Percentiles rank a stretch among this genome's conserved stretches.
phyloP scores from a whole-genome alignment of 2,797 vertebrate species.

The Bradypodion pumilum region DNA sequence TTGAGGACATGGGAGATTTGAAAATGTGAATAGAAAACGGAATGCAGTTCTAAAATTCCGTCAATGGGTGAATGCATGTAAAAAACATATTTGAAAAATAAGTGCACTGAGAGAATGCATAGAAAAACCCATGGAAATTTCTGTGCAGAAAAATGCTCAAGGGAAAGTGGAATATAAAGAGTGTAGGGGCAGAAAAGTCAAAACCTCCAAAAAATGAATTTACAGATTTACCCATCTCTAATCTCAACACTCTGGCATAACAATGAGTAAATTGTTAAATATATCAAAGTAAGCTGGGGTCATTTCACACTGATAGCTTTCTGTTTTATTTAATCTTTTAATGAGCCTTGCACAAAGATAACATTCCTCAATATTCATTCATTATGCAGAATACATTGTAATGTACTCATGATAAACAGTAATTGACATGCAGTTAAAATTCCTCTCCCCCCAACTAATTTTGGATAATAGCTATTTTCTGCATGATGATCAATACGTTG shows the following conservation, averaged over 20 bases:
- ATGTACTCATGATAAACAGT: neutral
- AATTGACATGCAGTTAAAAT: neutral
- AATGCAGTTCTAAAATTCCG: no score
- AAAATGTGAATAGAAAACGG: no score
- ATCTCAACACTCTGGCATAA: neutral
- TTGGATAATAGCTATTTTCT: conserved; percentile 26
- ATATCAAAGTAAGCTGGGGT: neutral
- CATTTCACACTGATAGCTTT: neutral
- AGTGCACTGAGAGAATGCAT: neutral
- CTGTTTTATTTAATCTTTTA: conserved; percentile 5
- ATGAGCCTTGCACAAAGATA: neutral
- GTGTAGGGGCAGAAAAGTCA: neutral
- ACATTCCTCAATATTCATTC: neutral
- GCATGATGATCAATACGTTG: neutral
- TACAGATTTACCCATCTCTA: neutral
- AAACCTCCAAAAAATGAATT: neutral
- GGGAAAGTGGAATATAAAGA: neutral
- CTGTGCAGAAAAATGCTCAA: neutral
- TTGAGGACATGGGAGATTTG: no score
- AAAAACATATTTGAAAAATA: neutral
- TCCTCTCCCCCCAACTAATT: neutral
- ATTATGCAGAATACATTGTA: conserved; percentile 13
- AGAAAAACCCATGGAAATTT: neutral
- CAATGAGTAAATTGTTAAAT: neutral
- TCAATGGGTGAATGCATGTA: no score